phyloP scores from a whole-genome alignment of 2,113 vertebrate species.

The Sylvicapra grimmia region DNA sequence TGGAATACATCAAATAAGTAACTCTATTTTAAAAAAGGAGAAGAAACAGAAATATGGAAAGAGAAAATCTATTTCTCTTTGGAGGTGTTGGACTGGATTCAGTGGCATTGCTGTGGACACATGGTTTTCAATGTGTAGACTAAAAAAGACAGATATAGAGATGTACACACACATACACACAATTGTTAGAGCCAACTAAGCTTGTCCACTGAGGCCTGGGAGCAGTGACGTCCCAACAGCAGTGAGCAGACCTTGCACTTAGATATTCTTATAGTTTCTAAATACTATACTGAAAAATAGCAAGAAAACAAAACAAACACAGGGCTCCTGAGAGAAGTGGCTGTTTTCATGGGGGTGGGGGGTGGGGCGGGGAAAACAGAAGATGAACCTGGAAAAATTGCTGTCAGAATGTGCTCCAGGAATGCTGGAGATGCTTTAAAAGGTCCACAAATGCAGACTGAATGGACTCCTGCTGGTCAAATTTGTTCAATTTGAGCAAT shows the following conservation, averaged over 20 bases:
- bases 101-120: neutral
- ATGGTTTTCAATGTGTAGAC: neutral
- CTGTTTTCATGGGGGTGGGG: neutral
- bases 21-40: neutral
- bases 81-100: too few species aligned
- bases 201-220: neutral
- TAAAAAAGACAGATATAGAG: neutral
- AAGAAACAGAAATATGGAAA: neutral
- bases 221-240: neutral
- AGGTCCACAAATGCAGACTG: neutral
- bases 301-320: neutral
- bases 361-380: neutral
- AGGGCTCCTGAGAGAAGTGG: neutral
- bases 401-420: neutral
- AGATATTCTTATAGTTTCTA: neutral
- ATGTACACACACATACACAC: neutral
- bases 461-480: neutral
- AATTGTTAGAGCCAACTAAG: neutral
- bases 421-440: neutral
- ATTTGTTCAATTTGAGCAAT: neutral
- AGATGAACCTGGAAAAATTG: neutral
- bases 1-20: neutral
- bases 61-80: too few species aligned
- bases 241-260: neutral
- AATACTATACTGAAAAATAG: neutral